These are phyloP conservation scores for Ictalurus punctatus DNA, from an alignment of 2,113 vertebrate genomes.

Conservation along the genomic window DNA sequence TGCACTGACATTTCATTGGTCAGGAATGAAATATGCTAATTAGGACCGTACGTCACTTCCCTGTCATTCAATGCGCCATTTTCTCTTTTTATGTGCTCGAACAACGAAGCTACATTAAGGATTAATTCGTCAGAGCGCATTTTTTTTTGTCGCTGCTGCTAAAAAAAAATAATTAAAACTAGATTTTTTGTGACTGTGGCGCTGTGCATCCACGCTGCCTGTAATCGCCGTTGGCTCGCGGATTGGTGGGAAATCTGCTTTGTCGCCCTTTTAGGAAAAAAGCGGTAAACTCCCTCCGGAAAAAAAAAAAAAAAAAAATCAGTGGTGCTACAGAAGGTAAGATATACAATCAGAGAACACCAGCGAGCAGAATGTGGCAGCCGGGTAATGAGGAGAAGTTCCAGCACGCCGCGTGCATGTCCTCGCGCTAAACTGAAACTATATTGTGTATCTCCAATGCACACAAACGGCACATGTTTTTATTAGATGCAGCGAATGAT, in stretches of 20 bases:
- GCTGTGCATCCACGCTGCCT: not conserved
- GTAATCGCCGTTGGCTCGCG: constrained; percentile 5
- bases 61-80: constrained; percentile 74
- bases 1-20: constrained; percentile 65
- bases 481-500: not conserved
- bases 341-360: not conserved
- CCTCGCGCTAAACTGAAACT: constrained; percentile 22
- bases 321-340: constrained; percentile 26
- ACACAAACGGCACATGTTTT: not conserved
- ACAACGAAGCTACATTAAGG: constrained; percentile 33
- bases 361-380: not conserved
- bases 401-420: not conserved
- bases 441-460: not conserved
- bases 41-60: constrained; percentile 69
- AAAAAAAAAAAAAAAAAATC: constrained; percentile 2
- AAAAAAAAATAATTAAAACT: not conserved
- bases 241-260: not conserved
- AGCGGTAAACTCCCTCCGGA: constrained; percentile 27
- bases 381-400: not conserved
- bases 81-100: constrained; percentile 59
- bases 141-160: not conserved
- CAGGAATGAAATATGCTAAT: constrained; percentile 70
- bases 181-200: not conserved
- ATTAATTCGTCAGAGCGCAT: not conserved
- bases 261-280: constrained; percentile 13